Conservation (phyloP, 64 coral and sea anemone species). For the Stichodactyla mertensii region DNA sequence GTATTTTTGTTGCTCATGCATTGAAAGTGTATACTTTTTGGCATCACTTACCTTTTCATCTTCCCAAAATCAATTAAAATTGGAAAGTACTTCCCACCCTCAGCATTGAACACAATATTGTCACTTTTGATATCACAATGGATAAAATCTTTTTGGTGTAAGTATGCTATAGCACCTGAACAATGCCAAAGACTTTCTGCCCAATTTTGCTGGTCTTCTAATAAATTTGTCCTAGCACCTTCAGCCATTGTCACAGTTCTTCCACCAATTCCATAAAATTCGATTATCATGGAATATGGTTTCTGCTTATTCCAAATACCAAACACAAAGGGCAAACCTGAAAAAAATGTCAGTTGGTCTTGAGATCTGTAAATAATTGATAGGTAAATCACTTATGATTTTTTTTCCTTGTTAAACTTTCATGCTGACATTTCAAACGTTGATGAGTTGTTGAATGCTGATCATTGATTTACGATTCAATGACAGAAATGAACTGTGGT, state of each 20-base stretch:
- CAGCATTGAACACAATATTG: slow-evolving; percentile 30
- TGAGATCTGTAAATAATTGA: no score
- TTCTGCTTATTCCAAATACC: slow-evolving; percentile 20
- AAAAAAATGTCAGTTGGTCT: no score
- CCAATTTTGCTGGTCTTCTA: slow-evolving; percentile 7
- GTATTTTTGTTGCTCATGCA: slow-evolving; percentile 36
- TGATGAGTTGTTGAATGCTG: no score
- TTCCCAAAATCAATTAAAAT: slow-evolving; percentile 49
- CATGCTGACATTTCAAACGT: no score
- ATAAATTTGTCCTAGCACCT: background rate
- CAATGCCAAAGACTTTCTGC: slow-evolving; percentile 19
- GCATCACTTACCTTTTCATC: background rate
- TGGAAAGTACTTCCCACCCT: slow-evolving; percentile 9
- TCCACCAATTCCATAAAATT: slow-evolving; percentile 42
- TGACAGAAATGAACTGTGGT: no score
- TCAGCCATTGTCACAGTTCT: slow-evolving; percentile 19
- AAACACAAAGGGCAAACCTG: slow-evolving; percentile 54
- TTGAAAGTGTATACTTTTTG: slow-evolving; percentile 24
- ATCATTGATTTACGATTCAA: no score
- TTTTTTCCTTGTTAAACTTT: no score
- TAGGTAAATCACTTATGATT: no score
- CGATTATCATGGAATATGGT: slow-evolving; percentile 37
- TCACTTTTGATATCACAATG: slow-evolving; percentile 48
- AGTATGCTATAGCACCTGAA: slow-evolving; percentile 31
- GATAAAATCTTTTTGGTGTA: slow-evolving; percentile 25